Conservation (phyloP, 2,797 vertebrate genomes). For the Lepilemur ruficaudatus region DNA sequence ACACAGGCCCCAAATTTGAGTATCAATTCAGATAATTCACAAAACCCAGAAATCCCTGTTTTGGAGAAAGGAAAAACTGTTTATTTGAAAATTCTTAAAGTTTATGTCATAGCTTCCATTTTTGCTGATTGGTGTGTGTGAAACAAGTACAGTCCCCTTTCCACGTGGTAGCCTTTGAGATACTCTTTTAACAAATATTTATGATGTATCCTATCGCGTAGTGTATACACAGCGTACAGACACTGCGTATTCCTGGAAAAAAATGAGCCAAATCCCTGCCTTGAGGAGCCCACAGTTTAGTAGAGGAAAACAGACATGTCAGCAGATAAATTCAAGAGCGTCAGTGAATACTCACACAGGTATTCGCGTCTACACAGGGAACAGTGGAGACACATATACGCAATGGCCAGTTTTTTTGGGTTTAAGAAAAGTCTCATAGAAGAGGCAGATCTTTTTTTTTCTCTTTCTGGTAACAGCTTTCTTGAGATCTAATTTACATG, state of each 20-base stretch:
- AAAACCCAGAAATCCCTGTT: background rate
- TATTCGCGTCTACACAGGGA: background rate
- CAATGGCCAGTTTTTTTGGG: background rate
- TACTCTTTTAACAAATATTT: background rate
- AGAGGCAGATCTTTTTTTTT: background rate
- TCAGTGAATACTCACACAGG: background rate
- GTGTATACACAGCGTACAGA: background rate
- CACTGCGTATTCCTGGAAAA: background rate
- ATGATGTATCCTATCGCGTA: background rate
- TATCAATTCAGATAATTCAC: background rate
- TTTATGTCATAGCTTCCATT: background rate
- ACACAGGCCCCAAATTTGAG: background rate
- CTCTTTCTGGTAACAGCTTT: background rate
- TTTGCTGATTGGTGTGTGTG: background rate
- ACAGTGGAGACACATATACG: background rate
- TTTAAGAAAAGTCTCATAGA: background rate
- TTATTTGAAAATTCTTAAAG: conserved; percentile 42
- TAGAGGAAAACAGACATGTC: background rate
- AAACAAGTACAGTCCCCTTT: background rate
- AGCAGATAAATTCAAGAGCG: background rate
- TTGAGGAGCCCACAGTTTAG: background rate
- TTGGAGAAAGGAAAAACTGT: background rate
- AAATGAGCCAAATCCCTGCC: background rate
- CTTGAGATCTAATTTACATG: background rate
- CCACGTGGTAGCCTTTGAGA: background rate